Conservation (phyloP, 2,113 vertebrate species). For the Nyctereutes procyonoides region DNA sequence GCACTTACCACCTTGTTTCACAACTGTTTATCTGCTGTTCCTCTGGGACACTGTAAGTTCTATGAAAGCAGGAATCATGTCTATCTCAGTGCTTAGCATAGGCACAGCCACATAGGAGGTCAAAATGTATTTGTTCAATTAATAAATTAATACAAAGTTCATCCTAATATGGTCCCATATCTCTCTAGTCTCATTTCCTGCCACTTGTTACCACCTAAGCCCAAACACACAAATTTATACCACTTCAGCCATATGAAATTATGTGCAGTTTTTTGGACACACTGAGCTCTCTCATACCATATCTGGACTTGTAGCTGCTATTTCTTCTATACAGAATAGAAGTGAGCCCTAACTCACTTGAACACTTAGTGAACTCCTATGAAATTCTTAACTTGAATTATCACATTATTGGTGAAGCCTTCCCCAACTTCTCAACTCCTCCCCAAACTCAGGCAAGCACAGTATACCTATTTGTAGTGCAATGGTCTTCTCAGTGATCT, state of each 20-base stretch:
- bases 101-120: neutral
- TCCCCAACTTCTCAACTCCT: neutral
- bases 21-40: neutral
- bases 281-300: neutral
- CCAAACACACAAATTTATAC: neutral
- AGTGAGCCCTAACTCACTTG: neutral
- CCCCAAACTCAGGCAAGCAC: neutral
- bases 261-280: neutral
- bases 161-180: neutral
- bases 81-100: neutral
- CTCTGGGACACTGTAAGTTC: neutral
- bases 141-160: neutral
- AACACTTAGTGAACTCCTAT: neutral
- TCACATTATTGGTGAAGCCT: neutral
- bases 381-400: slow-evolving; percentile 34
- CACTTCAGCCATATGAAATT: neutral
- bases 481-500: neutral
- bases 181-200: neutral
- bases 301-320: neutral
- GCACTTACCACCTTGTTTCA: neutral
- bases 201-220: neutral
- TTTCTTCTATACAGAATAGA: neutral
- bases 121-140: neutral
- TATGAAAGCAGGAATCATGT: neutral
- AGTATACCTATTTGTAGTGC: neutral